Base-by-base conservation (phyloP, 2,888 invertebrate species). In the Spilosoma lubricipeda region DNA sequence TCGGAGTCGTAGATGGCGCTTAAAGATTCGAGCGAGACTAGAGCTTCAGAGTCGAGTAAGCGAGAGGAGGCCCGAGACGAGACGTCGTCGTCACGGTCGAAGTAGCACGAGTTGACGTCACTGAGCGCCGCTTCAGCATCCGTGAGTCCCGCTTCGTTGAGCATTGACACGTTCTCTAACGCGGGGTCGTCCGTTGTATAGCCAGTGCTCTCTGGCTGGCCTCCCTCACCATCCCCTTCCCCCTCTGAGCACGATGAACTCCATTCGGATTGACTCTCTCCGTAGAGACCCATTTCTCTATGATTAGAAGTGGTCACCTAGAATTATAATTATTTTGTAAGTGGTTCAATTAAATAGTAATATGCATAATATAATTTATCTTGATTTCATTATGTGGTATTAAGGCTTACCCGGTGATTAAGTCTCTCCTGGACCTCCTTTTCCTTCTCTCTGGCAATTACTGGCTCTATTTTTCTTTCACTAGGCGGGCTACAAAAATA, bases 151-250 rank as follows among this genome's bases (percentile, higher is more conserved):
- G 98, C 97, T 93, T 98, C 98, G 93, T 98, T 98, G 30, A 98
- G 93, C 96, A 98, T 97, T 64, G 98, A 98, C 70, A 98, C 97
- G 92, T 98, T 98, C 92, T 98, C 98, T 20, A 98, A 95, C 27
- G 98, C 98, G 1, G 98, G 98, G 92, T 98, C 98, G 92, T 98
- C 98, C 0, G 98, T 98, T n/a, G 98, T 98, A 90, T 98, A 98
- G 42, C 98, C 98, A 1, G 98, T 98, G 80, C 98, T 98, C 89
- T 97, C 97, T 0, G 96, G 96, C 69, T 96, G 96, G 48, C 96
- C 96, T 2, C 93, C 91, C 63, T 94, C 93, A 18, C 94, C 92
- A 83, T 96, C 95, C 8, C 93, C 93, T 88, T 96, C 93, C 76
- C 96, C 94, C 89, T 96, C 96, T 27, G 97, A 97, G 79, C 96